These are phyloP conservation scores for Melanargia galathea DNA, from an alignment of 2,888 invertebrate species.

Conservation along the genomic window DNA sequence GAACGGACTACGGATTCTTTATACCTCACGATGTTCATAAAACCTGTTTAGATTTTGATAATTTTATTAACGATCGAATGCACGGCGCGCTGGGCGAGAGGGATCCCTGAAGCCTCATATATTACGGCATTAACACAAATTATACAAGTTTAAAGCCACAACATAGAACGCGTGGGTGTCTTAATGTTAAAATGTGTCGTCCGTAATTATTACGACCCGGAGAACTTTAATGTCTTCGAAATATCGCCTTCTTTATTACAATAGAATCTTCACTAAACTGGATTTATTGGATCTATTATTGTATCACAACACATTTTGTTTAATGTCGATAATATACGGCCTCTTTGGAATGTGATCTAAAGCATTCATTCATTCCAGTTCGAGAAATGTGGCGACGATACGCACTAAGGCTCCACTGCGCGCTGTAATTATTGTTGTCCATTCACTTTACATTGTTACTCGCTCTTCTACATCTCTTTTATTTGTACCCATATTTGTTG, in stretches of 20 bases:
- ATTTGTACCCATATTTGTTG: conserved; percentile 61
- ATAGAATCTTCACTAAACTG: conserved; percentile 71
- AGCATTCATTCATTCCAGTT: conserved; percentile 29
- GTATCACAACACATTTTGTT: conserved; percentile 67
- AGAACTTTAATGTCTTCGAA: conserved; percentile 79
- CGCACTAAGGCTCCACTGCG: conserved; percentile 67
- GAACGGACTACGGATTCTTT: conserved; percentile 63
- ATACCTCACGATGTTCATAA: conserved; percentile 71
- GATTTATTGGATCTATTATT: conserved; percentile 65
- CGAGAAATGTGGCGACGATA: conserved; percentile 69
- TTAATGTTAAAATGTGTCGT: conserved; percentile 81
- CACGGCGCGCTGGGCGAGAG: conserved; percentile 62
- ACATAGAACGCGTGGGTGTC: conserved; percentile 78
- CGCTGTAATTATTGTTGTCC: conserved; percentile 75
- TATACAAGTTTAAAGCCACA: conserved; percentile 80
- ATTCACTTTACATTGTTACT: conserved; percentile 78
- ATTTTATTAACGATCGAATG: conserved; percentile 81
- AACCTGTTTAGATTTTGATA: conserved; percentile 82
- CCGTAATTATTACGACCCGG: conserved; percentile 78
- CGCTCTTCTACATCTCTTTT: conserved; percentile 75
- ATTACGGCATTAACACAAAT: conserved; percentile 82
- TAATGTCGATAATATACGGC: conserved; percentile 56
- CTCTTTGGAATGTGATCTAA: conserved; percentile 41
- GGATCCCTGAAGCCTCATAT: conserved; percentile 77
- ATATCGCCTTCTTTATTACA: conserved; percentile 78